Evolutionary conservation across 1,140 invertebrate genomes (phyloP).

Genomic region (Lethrus apterus): DNA sequence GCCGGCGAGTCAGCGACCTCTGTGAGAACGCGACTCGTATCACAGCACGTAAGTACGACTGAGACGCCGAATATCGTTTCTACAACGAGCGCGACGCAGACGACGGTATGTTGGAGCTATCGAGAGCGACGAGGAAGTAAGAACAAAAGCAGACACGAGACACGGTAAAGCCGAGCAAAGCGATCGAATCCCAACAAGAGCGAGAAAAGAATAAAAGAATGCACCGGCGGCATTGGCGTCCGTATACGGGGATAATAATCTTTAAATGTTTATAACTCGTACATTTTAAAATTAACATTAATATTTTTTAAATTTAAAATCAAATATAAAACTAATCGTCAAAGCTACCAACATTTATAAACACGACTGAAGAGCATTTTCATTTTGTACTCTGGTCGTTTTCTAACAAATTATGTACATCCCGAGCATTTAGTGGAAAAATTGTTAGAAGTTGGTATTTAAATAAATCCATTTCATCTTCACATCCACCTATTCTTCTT

Average conservation of each 20-base stretch:
- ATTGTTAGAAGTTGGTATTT: no score
- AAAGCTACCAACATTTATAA: no score
- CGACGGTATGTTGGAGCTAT: background rate
- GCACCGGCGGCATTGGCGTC: background rate
- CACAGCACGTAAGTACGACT: constrained; percentile 1
- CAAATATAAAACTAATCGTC: no score
- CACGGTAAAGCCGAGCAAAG: constrained; percentile 19
- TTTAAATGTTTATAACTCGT: background rate
- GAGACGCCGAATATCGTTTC: background rate
- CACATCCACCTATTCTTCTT: no score
- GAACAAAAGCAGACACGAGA: constrained; percentile 34
- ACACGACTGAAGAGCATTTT: no score
- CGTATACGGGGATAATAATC: background rate
- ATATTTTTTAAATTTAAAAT: no score
- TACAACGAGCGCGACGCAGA: background rate
- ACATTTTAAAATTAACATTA: no score
- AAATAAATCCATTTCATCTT: no score
- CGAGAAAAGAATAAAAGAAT: constrained; percentile 23
- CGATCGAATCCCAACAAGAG: constrained; percentile 18
- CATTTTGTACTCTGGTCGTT: no score
- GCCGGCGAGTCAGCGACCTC: constrained; percentile 36
- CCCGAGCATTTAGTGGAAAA: no score
- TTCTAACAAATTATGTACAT: no score
- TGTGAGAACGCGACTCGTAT: constrained; percentile 33
- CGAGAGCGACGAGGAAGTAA: constrained; percentile 28